Evolutionary conservation across 2,113 vertebrate genomes (phyloP).

Genomic region (Sterna hirundo): DNA sequence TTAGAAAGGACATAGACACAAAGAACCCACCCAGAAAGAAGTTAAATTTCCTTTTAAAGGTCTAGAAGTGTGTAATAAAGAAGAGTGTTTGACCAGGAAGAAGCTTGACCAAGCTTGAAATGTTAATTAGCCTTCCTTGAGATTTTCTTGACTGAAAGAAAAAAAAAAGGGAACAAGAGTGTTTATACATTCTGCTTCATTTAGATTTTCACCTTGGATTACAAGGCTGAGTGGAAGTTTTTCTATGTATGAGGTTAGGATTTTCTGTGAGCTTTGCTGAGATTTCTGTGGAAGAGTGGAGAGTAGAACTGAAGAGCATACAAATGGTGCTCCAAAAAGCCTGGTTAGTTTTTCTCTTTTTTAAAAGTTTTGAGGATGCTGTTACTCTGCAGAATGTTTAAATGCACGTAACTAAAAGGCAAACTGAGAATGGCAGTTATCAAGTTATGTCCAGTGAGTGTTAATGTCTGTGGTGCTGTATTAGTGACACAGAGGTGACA

Average conservation of each 20-base stretch:
- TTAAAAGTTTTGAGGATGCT: not conserved
- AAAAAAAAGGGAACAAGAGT: not conserved
- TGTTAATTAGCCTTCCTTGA: not conserved
- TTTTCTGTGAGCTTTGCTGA: not conserved
- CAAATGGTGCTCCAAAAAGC: not conserved
- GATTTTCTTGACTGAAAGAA: not conserved
- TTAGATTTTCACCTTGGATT: conserved; percentile 1
- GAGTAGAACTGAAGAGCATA: not conserved
- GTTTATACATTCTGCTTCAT: not conserved
- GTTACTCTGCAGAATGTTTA: not conserved
- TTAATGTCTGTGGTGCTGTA: not conserved
- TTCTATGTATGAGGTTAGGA: not conserved
- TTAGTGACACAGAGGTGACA: not conserved
- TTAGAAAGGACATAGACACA: not conserved
- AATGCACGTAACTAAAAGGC: not conserved
- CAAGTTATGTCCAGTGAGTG: not conserved
- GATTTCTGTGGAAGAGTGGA: not conserved
- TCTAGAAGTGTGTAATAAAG: not conserved
- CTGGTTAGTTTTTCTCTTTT: not conserved
- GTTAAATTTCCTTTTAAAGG: not conserved
- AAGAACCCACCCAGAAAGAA: not conserved
- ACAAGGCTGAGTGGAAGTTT: not conserved
- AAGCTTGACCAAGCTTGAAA: not conserved
- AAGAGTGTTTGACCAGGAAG: not conserved
- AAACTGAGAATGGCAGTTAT: not conserved